phyloP scores from a whole-genome alignment of 2,797 vertebrate species.

The Acanthurus leucopareius region DNA sequence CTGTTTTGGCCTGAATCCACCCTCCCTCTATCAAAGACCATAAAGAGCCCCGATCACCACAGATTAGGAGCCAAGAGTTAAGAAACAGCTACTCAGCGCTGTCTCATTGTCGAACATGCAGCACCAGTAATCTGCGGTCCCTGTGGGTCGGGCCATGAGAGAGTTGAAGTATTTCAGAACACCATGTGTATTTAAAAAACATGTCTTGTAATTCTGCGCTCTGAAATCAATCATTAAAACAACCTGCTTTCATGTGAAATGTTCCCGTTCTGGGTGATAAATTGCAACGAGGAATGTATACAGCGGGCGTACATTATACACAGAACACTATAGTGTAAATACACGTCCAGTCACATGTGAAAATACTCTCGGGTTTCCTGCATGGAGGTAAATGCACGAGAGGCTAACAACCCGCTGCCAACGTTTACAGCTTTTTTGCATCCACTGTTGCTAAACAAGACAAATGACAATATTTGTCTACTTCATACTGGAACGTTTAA shows the following conservation, averaged over 20 bases:
- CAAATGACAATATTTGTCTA: slow-evolving; percentile 18
- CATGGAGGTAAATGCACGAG: slow-evolving; percentile 46
- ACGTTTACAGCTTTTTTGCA: slow-evolving; percentile 28
- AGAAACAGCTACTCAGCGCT: slow-evolving; percentile 66
- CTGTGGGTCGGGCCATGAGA: slow-evolving; percentile 51
- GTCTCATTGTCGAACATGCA: slow-evolving; percentile 57
- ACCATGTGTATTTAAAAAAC: slow-evolving; percentile 73
- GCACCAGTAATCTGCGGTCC: slow-evolving; percentile 63
- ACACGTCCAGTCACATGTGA: slow-evolving; percentile 71
- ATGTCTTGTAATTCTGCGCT: slow-evolving; percentile 67
- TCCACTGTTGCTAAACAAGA: slow-evolving; percentile 33
- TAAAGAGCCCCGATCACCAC: slow-evolving; percentile 71
- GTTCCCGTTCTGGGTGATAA: slow-evolving; percentile 67
- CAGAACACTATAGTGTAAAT: slow-evolving; percentile 76
- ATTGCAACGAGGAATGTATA: slow-evolving; percentile 76
- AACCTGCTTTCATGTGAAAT: slow-evolving; percentile 70
- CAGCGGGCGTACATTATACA: slow-evolving; percentile 71
- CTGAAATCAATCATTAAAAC: slow-evolving; percentile 75
- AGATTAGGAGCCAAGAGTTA: slow-evolving; percentile 77
- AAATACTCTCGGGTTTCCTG: slow-evolving; percentile 69
- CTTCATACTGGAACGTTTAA: neutral
- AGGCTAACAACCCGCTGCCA: slow-evolving; percentile 46
- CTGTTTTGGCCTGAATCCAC: slow-evolving; percentile 61
- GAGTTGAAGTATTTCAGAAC: slow-evolving; percentile 67
- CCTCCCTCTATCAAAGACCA: slow-evolving; percentile 66